Percentiles rank a stretch among this genome's conserved stretches.
Conservation (phyloP, 2,888 invertebrate species). For the Leptinotarsa rubiginosa region DNA sequence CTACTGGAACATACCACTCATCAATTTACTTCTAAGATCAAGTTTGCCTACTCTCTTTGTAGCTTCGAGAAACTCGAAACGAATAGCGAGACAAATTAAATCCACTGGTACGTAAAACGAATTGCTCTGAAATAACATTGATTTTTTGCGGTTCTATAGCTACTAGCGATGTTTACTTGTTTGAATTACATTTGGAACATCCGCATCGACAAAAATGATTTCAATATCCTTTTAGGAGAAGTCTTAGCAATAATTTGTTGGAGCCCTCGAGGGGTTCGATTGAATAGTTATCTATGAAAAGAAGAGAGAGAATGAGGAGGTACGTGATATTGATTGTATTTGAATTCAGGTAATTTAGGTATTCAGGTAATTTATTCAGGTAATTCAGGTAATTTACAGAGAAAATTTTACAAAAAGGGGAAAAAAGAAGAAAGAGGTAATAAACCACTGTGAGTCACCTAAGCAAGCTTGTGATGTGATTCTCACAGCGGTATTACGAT, state of each 20-base stretch:
- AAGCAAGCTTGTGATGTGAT: too few relatives aligned
- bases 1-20: too few relatives aligned
- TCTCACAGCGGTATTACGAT: too few relatives aligned
- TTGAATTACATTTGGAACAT: slow-evolving; percentile 25
- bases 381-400: too few relatives aligned
- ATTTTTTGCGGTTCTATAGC: not conserved
- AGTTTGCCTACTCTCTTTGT: not conserved
- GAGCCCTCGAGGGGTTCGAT: not conserved
- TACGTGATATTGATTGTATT: not conserved
- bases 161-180: slow-evolving; percentile 22
- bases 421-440: too few relatives aligned
- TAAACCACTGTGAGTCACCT: too few relatives aligned
- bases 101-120: not conserved
- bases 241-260: slow-evolving; percentile 13
- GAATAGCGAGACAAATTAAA: not conserved
- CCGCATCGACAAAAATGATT: slow-evolving; percentile 23
- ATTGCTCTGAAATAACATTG: slow-evolving; percentile 7
- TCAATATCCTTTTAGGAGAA: slow-evolving; percentile 29
- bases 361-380: too few relatives aligned
- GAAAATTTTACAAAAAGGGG: too few relatives aligned
- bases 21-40: too few relatives aligned
- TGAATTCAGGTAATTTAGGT: too few relatives aligned
- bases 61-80: not conserved
- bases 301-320: not conserved
- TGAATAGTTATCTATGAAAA: too few relatives aligned